A percentile compares a stretch with the other conserved stretches of the same genome.
These are phyloP conservation scores for Pseudopleuronectes americanus DNA, from an alignment of 2,797 vertebrate genomes.

Conservation along the genomic window DNA sequence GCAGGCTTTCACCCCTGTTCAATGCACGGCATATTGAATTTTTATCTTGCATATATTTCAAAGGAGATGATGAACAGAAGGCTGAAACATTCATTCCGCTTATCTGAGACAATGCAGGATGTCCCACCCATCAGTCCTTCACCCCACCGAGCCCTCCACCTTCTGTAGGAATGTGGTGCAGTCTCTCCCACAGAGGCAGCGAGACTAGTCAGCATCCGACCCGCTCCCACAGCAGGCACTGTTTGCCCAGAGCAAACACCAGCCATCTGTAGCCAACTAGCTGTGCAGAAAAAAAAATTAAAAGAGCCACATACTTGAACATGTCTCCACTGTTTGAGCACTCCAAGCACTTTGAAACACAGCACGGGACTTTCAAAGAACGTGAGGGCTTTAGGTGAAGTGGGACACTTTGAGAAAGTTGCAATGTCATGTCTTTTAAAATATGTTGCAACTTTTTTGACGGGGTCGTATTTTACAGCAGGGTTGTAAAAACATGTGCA, in stretches of 20 bases:
- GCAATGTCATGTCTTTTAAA: constrained; percentile 5
- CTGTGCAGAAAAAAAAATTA: constrained; percentile 61
- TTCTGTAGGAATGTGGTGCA: constrained; percentile 77
- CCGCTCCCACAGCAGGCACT: constrained; percentile 67
- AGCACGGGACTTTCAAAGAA: constrained; percentile 48
- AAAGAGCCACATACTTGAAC: constrained; percentile 68
- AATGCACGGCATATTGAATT: constrained; percentile 48
- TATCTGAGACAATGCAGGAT: constrained; percentile 46
- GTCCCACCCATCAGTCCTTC: constrained; percentile 47
- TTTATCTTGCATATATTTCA: constrained; percentile 39
- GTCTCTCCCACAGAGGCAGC: constrained; percentile 60
- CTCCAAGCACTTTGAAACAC: constrained; percentile 54
- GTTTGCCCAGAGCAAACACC: constrained; percentile 79
- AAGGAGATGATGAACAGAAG: constrained; percentile 20
- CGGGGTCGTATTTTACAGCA: constrained; percentile 48
- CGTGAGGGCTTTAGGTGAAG: constrained; percentile 32
- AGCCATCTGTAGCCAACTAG: constrained; percentile 72
- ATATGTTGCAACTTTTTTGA: constrained; percentile 41
- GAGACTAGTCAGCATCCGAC: constrained; percentile 67
- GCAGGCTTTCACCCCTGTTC: constrained; percentile 37
- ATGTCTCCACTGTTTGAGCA: constrained; percentile 66
- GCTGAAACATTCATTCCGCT: constrained; percentile 41
- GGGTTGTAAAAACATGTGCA: constrained; percentile 48
- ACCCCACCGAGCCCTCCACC: constrained; percentile 52
- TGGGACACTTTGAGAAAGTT: constrained; percentile 42